Percentiles rank a stretch among this genome's conserved stretches.
Evolutionary conservation across 2,888 invertebrate species (phyloP).

Genomic region (Leptopilina syphax): DNA sequence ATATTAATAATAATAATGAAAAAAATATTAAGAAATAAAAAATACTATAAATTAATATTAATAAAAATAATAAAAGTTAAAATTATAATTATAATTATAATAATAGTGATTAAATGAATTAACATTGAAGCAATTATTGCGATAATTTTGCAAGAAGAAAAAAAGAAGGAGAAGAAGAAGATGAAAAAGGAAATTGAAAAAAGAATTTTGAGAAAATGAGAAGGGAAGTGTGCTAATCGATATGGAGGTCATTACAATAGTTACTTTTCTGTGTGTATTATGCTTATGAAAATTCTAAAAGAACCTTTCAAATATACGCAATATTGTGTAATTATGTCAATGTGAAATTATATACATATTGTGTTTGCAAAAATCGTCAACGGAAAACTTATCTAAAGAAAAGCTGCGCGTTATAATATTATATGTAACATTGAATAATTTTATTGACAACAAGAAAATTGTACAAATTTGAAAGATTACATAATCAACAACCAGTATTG

Average conservation of each 20-base stretch:
- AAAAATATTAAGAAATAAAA: too few relatives aligned
- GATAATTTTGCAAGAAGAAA: neutral
- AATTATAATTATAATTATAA: neutral
- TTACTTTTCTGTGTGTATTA: neutral
- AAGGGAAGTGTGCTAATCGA: constrained; percentile 8
- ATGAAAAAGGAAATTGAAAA: neutral
- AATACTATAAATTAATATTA: too few relatives aligned
- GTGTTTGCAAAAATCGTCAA: neutral
- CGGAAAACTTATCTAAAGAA: neutral
- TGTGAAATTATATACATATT: constrained; percentile 34
- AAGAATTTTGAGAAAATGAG: neutral
- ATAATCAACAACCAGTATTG: too few relatives aligned
- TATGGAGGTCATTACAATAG: constrained; percentile 8
- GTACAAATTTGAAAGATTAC: too few relatives aligned
- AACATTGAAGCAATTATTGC: neutral
- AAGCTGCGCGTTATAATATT: neutral
- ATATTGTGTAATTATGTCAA: constrained; percentile 2
- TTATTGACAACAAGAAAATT: too few relatives aligned
- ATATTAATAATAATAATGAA: too few relatives aligned
- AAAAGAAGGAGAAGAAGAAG: neutral
- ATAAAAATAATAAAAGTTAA: neutral
- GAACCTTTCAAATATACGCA: constrained; percentile 18
- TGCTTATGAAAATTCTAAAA: constrained; percentile 3
- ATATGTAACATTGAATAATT: too few relatives aligned
- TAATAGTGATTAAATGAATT: neutral